Evolutionary conservation across 2,888 invertebrate species (phyloP).

Genomic region (Amphipoea oculea): DNA sequence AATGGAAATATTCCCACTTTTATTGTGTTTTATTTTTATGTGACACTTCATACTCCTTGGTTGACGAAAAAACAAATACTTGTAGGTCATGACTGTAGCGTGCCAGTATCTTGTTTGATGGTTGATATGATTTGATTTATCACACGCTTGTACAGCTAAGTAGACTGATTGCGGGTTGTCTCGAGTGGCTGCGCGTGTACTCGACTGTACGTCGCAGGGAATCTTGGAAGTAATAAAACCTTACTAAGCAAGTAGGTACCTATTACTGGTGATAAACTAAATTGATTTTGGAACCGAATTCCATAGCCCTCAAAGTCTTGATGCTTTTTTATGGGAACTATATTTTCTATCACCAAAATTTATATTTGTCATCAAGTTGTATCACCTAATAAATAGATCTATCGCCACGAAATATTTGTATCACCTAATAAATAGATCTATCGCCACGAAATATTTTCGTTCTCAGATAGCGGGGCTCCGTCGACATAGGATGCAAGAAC

Average conservation of each 20-base stretch:
- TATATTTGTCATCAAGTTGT: too few species aligned
- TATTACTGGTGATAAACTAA: conserved; percentile 15
- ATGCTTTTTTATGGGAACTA: conserved; percentile 38
- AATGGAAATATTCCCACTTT: conserved; percentile 57
- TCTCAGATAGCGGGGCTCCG: too few species aligned
- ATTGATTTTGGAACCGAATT: conserved; percentile 30
- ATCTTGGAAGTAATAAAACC: conserved; percentile 1
- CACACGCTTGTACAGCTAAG: conserved; percentile 35
- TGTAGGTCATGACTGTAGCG: conserved; percentile 53
- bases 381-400: too few species aligned
- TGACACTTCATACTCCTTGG: conserved; percentile 39
- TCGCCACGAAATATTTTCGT: too few species aligned
- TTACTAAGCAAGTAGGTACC: background rate
- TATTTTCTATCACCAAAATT: too few species aligned
- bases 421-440: too few species aligned
- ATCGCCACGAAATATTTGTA: too few species aligned
- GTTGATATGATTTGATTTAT: conserved; percentile 63
- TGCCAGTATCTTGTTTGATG: conserved; percentile 53
- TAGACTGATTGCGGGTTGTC: conserved; percentile 28
- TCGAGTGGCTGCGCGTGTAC: conserved; percentile 29
- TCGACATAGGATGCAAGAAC: too few species aligned
- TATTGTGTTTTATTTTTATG: conserved; percentile 56
- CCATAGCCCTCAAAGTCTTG: background rate
- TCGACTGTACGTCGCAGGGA: conserved; percentile 11
- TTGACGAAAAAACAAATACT: conserved; percentile 43